phyloP scores from a whole-genome alignment of 2,888 invertebrate genomes.

The Eledona agricola region DNA sequence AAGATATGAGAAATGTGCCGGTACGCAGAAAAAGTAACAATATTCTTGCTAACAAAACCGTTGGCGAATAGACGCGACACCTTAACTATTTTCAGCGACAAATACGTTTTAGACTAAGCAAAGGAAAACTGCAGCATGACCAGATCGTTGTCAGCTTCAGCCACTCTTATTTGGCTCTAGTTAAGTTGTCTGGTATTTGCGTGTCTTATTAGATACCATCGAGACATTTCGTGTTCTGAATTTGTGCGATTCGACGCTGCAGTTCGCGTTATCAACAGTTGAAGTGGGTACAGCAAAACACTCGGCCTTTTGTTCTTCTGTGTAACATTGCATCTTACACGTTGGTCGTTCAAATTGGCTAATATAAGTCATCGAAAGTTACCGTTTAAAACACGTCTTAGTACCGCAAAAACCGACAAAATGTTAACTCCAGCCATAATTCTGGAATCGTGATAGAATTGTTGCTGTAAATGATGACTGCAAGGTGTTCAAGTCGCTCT shows the following conservation, averaged over 20 bases:
- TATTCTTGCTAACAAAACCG: conserved; percentile 47
- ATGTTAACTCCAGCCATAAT: conserved; percentile 42
- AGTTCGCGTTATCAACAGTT: conserved; percentile 50
- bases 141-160: conserved; percentile 48
- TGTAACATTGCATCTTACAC: conserved; percentile 53
- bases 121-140: conserved; percentile 44
- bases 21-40: conserved; percentile 50
- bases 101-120: conserved; percentile 54
- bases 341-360: conserved; percentile 52
- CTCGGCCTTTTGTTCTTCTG: conserved; percentile 44
- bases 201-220: conserved; percentile 45
- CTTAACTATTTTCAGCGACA: conserved; percentile 56
- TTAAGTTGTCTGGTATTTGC: conserved; percentile 44
- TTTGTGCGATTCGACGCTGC: conserved; percentile 39
- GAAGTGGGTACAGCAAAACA: conserved; percentile 54
- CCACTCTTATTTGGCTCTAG: conserved; percentile 53
- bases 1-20: conserved; percentile 63
- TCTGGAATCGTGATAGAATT: conserved; percentile 45
- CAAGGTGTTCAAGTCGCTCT: conserved; percentile 50
- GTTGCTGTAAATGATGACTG: conserved; percentile 53
- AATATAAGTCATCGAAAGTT: too few relatives aligned
- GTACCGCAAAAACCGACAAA: conserved; percentile 40
- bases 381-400: conserved; percentile 31
- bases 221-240: conserved; percentile 46
- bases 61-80: conserved; percentile 43